These are phyloP conservation scores for Anoplophora glabripennis DNA, from an alignment of 1,140 invertebrate species.

Conservation along the genomic window DNA sequence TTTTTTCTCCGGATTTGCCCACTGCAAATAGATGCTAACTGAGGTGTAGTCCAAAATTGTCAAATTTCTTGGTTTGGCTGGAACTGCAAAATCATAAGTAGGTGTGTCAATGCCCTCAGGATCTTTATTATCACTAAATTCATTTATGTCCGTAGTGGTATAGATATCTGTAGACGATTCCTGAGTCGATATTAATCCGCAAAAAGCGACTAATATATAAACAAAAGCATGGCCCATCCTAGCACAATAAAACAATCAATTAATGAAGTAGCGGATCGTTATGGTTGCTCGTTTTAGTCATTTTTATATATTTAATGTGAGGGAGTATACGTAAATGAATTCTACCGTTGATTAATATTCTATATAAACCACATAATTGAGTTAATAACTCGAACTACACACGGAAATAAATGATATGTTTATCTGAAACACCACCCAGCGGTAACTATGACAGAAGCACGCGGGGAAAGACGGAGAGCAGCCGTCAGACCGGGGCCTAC, in stretches of 20 bases:
- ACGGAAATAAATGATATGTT: constrained; percentile 10
- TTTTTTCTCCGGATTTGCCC: constrained; percentile 70
- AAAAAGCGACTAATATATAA: constrained; percentile 37
- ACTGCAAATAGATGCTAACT: constrained; percentile 73
- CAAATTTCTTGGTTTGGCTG: constrained; percentile 78
- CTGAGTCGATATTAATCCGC: constrained; percentile 26
- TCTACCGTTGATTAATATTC: no score
- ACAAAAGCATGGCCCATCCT: constrained; percentile 45
- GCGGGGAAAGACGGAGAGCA: neutral
- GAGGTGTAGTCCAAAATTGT: constrained; percentile 71
- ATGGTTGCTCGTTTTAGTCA: neutral
- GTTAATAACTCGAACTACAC: constrained; percentile 7
- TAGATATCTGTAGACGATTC: constrained; percentile 30
- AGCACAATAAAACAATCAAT: constrained; percentile 16
- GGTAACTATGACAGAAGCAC: constrained; percentile 2
- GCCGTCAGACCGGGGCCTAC: neutral
- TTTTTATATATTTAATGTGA: no score
- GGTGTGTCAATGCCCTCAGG: constrained; percentile 31
- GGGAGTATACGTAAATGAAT: no score
- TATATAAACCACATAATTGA: no score
- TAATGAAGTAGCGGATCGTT: constrained; percentile 14
- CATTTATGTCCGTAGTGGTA: constrained; percentile 19
- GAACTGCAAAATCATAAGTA: constrained; percentile 54
- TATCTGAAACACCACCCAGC: constrained; percentile 18
- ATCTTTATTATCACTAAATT: constrained; percentile 15